phyloP scores from a whole-genome alignment of 2,888 invertebrate genomes.

The Polymixis flavicincta region DNA sequence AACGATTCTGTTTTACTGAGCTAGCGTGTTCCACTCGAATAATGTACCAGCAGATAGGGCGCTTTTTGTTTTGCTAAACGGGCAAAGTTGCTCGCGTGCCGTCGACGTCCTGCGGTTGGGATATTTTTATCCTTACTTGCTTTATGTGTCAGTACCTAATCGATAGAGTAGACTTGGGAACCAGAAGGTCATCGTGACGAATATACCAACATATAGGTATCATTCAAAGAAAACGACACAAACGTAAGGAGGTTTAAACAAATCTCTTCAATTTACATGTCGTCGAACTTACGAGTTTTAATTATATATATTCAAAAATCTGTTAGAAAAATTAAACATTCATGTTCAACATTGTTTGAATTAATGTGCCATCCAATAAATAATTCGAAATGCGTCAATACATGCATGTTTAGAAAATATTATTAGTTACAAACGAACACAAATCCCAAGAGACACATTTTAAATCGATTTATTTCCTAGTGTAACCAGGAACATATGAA shows the following conservation, averaged over 20 bases:
- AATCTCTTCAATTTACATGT: conserved; percentile 45
- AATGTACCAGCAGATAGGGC: conserved; percentile 59
- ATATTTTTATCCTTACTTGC: conserved; percentile 61
- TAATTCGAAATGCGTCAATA: conserved; percentile 25
- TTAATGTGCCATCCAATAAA: conserved; percentile 55
- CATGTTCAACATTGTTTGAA: conserved; percentile 55
- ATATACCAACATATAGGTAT: conserved; percentile 47
- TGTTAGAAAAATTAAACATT: conserved; percentile 48
- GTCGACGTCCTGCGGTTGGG: conserved; percentile 61
- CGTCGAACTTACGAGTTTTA: conserved; percentile 34
- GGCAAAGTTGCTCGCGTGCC: conserved; percentile 69
- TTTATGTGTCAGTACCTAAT: conserved; percentile 61
- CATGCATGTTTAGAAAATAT: conserved; percentile 32
- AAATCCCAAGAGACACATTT: conserved; percentile 71
- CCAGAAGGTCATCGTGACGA: conserved; percentile 60
- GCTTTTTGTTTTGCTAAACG: conserved; percentile 70
- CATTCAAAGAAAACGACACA: conserved; percentile 33
- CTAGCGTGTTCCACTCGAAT: conserved; percentile 70
- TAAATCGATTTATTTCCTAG: conserved; percentile 72
- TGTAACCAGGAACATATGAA: conserved; percentile 83
- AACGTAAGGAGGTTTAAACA: conserved; percentile 23
- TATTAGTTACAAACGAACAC: conserved; percentile 42
- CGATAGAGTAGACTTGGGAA: conserved; percentile 66
- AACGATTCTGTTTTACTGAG: conserved; percentile 63
- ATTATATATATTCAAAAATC: conserved; percentile 43